Conservation (phyloP, 2,888 invertebrate species). For the Pachymerium ferrugineum region DNA sequence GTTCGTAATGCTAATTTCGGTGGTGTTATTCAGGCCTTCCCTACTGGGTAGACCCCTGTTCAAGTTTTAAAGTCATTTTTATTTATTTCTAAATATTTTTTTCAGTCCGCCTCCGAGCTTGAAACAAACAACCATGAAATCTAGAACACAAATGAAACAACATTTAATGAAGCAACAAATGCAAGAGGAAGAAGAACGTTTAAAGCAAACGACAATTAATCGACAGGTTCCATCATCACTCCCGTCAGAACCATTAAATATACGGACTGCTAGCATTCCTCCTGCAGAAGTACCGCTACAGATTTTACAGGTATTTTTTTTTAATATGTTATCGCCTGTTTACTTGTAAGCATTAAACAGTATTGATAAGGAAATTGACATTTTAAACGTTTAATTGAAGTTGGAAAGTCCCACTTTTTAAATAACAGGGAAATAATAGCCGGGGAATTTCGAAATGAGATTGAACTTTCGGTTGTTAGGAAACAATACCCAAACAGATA, state of each 20-base stretch:
- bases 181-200: constrained; percentile 23
- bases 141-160: constrained; percentile 17
- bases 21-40: not conserved
- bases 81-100: not conserved
- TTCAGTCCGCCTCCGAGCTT: constrained; percentile 15
- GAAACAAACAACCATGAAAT: constrained; percentile 29
- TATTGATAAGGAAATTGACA: too few relatives aligned
- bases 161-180: constrained; percentile 12
- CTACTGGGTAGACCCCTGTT: not conserved
- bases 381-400: not conserved
- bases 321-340: not conserved
- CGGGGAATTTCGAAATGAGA: too few relatives aligned
- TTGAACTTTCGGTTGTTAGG: not conserved
- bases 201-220: not conserved
- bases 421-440: too few relatives aligned
- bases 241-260: not conserved
- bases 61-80: not conserved
- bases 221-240: not conserved
- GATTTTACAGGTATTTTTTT: constrained; percentile 13
- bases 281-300: constrained; percentile 27
- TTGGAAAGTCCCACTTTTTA: not conserved
- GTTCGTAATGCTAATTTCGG: not conserved
- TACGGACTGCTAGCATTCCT: not conserved
- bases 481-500: too few relatives aligned
- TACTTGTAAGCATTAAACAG: not conserved